Evolutionary conservation across 2,113 vertebrate genomes (phyloP).

Genomic region (Oriolus oriolus): DNA sequence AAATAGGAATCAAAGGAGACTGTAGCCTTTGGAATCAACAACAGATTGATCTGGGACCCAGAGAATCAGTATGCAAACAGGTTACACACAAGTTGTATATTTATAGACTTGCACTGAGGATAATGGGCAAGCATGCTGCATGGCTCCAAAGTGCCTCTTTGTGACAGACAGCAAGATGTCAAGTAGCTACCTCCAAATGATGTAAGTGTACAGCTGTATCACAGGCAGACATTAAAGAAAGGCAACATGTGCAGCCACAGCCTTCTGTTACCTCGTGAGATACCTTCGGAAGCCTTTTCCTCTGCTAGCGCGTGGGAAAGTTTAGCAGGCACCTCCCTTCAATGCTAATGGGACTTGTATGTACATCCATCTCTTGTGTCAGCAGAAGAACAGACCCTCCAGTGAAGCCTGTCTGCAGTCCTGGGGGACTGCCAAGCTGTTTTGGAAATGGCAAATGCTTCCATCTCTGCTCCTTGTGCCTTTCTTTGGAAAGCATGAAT

Average conservation of each 20-base stretch:
- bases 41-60: neutral
- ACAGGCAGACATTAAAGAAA: neutral
- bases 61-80: slow-evolving; percentile 7
- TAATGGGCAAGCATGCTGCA: neutral
- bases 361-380: slow-evolving; percentile 40
- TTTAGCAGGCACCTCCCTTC: slow-evolving; percentile 37
- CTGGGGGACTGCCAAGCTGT: slow-evolving; percentile 30
- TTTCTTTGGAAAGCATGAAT: neutral
- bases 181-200: neutral
- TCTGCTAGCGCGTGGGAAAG: neutral
- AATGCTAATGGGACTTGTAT: slow-evolving; percentile 10
- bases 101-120: neutral
- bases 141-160: neutral
- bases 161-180: neutral
- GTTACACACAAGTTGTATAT: neutral
- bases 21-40: neutral
- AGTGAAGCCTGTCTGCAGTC: neutral
- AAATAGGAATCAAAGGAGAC: neutral
- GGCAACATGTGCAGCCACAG: neutral
- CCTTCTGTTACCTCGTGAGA: neutral
- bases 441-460: neutral
- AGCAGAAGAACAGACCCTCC: slow-evolving; percentile 29
- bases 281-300: neutral
- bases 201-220: neutral
- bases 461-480: neutral